Evolutionary conservation across 2,888 invertebrate genomes (phyloP), one percentile per base, ranked within the genome.

Genomic region (Strigamia maritima): DNA sequence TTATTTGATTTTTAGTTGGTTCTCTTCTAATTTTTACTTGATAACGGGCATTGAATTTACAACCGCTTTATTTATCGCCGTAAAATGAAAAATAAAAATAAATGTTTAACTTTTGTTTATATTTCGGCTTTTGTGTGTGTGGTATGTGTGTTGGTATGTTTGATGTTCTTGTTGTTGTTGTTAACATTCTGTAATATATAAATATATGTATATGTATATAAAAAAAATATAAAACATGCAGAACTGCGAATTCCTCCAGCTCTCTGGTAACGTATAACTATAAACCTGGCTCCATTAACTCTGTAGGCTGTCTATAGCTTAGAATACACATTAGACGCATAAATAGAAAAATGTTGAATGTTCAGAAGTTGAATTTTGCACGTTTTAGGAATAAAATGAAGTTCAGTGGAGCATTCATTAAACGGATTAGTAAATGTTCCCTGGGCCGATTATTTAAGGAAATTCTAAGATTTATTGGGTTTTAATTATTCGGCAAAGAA

Each of bases 181-280:
- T 54, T 54, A 54, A 54, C 54, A 35, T 54, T 54, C 19, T 54
- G 54, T 54, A 1, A 54, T 22, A 54, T 19, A 54, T 54, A 8
- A 19, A 54, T 14, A 44, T 2, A 44, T 14, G 16, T 44, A 44
- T 44, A 44, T 14, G 16, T n/a, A 35, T 35, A 35, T 6, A 54
- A 54, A 54, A 54, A 4, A 54, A 54, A 54, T 54, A 54, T 54
- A 54, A 54, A 54, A 54, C 44, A 54, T 54, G 54, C 54, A 54
- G 54, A 54, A 54, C 54, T 54, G 54, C 54, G 54, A 54, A 54
- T 54, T 54, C 54, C 54, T 54, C 54, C 54, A 54, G 54, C 54
- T 54, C 54, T 54, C 54, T 54, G 54, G 54, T 54, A 54, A 54
- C 54, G 54, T 54, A 54, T 54, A 54, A n/a, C 54, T 19, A 54